Evolutionary conservation across 2,888 invertebrate genomes (phyloP).

Genomic region (Drosophila paracracens): DNA sequence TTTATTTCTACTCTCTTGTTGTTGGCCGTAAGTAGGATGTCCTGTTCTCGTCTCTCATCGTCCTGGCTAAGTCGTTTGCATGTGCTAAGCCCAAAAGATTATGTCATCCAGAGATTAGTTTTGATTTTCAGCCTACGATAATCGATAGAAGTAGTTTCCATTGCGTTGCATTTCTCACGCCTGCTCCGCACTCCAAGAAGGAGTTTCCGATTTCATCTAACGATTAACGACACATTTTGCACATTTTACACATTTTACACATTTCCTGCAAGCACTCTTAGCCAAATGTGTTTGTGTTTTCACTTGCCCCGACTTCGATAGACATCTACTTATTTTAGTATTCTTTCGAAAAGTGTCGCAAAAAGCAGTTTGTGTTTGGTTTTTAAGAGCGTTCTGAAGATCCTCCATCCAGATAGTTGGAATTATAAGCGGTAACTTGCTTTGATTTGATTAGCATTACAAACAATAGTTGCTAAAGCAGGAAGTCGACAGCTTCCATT

Average conservation of each 20-base stretch:
- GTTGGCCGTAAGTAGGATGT: conserved; percentile 74
- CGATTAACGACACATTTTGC: conserved; percentile 62
- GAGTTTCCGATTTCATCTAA: conserved; percentile 68
- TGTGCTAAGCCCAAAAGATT: conserved; percentile 67
- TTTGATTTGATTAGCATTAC: conserved; percentile 69
- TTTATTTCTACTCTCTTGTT: conserved; percentile 22
- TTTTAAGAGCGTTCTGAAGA: conserved; percentile 13
- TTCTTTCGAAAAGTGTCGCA: conserved; percentile 59
- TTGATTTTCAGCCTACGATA: conserved; percentile 60
- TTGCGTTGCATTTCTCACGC: conserved; percentile 79
- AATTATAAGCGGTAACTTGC: conserved; percentile 64
- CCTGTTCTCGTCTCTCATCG: conserved; percentile 61
- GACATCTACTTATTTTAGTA: conserved; percentile 48
- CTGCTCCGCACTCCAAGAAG: conserved; percentile 34
- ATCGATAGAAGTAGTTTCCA: conserved; percentile 28
- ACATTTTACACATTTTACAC: conserved; percentile 70
- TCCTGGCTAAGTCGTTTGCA: conserved; percentile 67
- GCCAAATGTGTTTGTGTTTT: conserved; percentile 68
- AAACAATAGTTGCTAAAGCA: conserved; percentile 4
- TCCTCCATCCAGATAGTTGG: conserved; percentile 46
- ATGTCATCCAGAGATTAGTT: conserved; percentile 71
- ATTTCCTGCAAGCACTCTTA: conserved; percentile 59
- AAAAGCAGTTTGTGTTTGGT: conserved; percentile 24
- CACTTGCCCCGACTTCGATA: conserved; percentile 54
- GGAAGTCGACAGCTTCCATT: conserved; percentile 32